Evolutionary conservation across 2,113 vertebrate genomes (phyloP), one percentile per base, ranked within the genome.

Genomic region (Mormyrus lacerda): DNA sequence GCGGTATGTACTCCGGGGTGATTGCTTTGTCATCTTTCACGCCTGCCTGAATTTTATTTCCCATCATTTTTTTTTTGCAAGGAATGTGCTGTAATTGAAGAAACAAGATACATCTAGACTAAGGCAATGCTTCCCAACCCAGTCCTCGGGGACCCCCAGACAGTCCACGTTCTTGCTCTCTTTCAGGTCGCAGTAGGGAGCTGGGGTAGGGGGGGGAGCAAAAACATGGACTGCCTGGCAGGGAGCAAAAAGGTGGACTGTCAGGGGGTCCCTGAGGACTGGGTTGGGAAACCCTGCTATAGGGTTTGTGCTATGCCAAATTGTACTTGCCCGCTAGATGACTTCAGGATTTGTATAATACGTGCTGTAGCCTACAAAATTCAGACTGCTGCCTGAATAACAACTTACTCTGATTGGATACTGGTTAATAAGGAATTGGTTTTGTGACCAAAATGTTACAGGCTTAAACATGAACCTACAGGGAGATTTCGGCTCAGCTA

Each of bases 1-100:
- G 91, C 45, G 92, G 95, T 95, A 93, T 89, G 95, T 58, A n/a
- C 88, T 73, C 87, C 87, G 11, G 24, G 89, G 86, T 42, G 69
- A 89, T 4, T 3, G 79, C 50, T 87, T 53, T n/a, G 58, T 42
- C 79, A 87, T 85, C 91, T 89, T 4, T 39, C 39, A 84, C 6
- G 53, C n/a, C 48, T 15, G 15, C 48, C 31, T 39, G 0, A 35
- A 47, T 24, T 51, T 69, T 45, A 83, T 27, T 83, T n/a, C 35
- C 35, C 1, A 31, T 9, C 47, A 10, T 89, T 82, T 24, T 39
- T 4, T 1, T 44, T 55, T 55, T 31, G 5, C 35, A 82, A 84
- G n/a, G 11, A 87, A 35, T 50, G n/a, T 39, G 48, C 45, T 11
- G 24, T 44, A 58, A 89, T 10, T 58, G 73, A 53, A 89, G 50